Evolutionary conservation across 1,140 invertebrate genomes (phyloP).

Genomic region (Neodiprion virginianus): DNA sequence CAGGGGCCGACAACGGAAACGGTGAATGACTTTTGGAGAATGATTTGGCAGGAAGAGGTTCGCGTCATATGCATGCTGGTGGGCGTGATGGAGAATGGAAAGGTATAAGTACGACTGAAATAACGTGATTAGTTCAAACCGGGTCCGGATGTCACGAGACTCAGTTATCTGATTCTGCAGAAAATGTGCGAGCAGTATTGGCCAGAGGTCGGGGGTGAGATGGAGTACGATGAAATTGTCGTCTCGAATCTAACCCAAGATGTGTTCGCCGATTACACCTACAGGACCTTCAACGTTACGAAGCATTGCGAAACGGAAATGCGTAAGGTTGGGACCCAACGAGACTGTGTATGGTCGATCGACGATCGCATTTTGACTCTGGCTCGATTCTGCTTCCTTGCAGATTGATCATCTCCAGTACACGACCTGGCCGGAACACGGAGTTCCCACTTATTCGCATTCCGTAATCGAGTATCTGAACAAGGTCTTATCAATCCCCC

Average conservation of each 20-base stretch:
- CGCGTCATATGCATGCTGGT: constrained; percentile 96
- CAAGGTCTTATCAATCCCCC: constrained; percentile 70
- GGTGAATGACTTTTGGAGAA: constrained; percentile 95
- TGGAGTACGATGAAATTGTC: constrained; percentile 85
- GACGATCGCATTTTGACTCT: background rate
- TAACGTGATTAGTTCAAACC: background rate
- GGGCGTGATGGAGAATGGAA: constrained; percentile 84
- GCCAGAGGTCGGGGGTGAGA: constrained; percentile 88
- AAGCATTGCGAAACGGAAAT: constrained; percentile 61
- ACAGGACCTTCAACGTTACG: constrained; percentile 88
- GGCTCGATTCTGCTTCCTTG: constrained; percentile 27
- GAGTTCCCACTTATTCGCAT: constrained; percentile 76
- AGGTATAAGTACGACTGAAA: constrained; percentile 51
- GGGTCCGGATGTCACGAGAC: background rate
- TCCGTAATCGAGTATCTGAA: constrained; percentile 73
- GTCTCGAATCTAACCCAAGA: constrained; percentile 89
- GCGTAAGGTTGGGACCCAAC: constrained; percentile 63
- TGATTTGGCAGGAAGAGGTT: constrained; percentile 95
- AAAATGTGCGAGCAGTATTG: constrained; percentile 97
- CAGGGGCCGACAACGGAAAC: constrained; percentile 94
- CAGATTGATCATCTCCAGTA: constrained; percentile 97
- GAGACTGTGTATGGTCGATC: background rate
- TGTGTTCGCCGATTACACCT: constrained; percentile 94
- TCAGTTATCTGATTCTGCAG: constrained; percentile 62
- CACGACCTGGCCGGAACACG: constrained; percentile 98